Conservation (phyloP, 2,113 vertebrate genomes). For the Mustelus asterias region DNA sequence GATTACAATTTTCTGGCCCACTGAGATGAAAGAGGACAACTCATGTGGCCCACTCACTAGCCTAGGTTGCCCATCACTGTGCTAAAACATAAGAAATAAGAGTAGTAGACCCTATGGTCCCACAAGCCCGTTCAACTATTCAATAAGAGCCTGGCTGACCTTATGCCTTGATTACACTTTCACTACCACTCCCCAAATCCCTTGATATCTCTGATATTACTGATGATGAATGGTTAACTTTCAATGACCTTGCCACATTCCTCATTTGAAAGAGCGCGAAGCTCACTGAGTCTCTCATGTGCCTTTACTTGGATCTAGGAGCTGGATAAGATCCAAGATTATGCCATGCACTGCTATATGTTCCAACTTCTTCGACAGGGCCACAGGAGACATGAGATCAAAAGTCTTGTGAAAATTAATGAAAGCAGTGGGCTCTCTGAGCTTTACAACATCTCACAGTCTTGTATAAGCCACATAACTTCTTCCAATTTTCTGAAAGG, state of each 20-base stretch:
- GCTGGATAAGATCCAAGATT: neutral
- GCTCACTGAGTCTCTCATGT: neutral
- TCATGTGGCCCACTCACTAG: too few species aligned
- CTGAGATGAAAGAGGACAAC: too few species aligned
- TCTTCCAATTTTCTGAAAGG: neutral
- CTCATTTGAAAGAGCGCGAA: neutral
- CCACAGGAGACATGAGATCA: neutral
- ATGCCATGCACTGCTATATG: neutral
- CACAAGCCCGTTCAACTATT: too few species aligned
- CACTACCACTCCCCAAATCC: too few species aligned
- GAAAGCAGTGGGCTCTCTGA: neutral
- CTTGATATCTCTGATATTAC: neutral
- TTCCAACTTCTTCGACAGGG: neutral
- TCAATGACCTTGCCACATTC: neutral
- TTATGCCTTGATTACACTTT: too few species aligned
- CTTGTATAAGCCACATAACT: neutral
- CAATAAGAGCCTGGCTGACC: too few species aligned
- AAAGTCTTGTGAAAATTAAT: constrained; percentile 10
- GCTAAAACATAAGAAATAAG: neutral
- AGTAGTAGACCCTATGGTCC: too few species aligned
- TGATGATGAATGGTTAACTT: neutral
- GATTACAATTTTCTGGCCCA: too few species aligned
- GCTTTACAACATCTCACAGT: neutral
- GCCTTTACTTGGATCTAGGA: neutral
- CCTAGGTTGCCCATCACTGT: too few species aligned